These are phyloP conservation scores for Crocodylus rhombifer DNA, from an alignment of 2,797 vertebrate genomes.

Conservation along the genomic window DNA sequence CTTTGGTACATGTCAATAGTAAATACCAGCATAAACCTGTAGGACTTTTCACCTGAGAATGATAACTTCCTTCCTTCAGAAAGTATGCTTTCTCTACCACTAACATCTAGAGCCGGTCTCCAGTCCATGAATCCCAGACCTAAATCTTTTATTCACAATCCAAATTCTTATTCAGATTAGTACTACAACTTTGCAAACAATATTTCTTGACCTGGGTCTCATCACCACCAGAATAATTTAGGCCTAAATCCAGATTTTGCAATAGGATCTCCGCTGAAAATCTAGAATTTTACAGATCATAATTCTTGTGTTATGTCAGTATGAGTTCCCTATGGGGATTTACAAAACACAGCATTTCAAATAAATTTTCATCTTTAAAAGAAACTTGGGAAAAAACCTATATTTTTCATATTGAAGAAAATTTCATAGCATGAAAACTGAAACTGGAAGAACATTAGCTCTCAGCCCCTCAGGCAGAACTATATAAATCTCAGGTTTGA, in stretches of 20 bases:
- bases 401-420: too few relatives aligned
- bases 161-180: neutral
- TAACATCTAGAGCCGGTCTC: neutral
- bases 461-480: too few relatives aligned
- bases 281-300: neutral
- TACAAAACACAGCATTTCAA: neutral
- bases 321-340: neutral
- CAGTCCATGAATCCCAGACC: neutral
- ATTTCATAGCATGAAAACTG: too few relatives aligned
- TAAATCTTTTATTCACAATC: neutral
- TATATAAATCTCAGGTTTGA: too few relatives aligned
- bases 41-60: too few relatives aligned
- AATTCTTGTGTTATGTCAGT: neutral
- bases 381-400: neutral
- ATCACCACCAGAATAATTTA: neutral
- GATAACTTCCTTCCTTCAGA: neutral
- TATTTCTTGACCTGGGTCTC: neutral
- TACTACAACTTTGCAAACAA: neutral
- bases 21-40: neutral
- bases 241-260: neutral
- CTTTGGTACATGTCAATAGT: rapidly evolving
- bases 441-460: too few relatives aligned
- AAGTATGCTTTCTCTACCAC: neutral
- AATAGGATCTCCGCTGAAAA: neutral
- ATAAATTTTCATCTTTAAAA: neutral